Percentiles rank a stretch among this genome's conserved stretches.
These are phyloP conservation scores for Yasuhikotakia modesta DNA, from an alignment of 2,797 vertebrate species.

Conservation along the genomic window DNA sequence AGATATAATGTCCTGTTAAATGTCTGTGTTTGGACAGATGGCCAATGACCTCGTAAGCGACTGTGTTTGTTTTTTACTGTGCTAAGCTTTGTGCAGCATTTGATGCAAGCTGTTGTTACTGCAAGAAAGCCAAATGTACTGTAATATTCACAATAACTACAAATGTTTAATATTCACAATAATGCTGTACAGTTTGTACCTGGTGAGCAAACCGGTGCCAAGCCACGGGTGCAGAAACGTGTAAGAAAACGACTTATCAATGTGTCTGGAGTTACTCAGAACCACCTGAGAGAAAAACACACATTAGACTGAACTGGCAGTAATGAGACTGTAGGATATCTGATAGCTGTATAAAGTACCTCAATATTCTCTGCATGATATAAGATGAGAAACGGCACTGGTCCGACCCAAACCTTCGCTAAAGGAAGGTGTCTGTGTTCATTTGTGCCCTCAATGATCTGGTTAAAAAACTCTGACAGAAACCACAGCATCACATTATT, in stretches of 20 bases:
- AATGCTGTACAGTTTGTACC: conserved; percentile 66
- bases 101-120: conserved; percentile 1
- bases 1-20: neutral
- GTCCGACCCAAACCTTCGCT: conserved; percentile 63
- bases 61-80: neutral
- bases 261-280: conserved; percentile 78
- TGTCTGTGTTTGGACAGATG: conserved; percentile 21
- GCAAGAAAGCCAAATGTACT: neutral
- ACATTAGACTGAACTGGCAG: neutral
- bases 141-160: neutral
- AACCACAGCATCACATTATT: neutral
- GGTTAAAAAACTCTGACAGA: conserved; percentile 63
- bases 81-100: neutral
- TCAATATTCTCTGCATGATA: conserved; percentile 65
- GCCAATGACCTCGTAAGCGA: conserved; percentile 4
- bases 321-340: neutral
- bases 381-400: conserved; percentile 62
- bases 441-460: conserved; percentile 61
- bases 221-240: conserved; percentile 84
- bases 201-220: conserved; percentile 84
- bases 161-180: too few relatives aligned
- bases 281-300: conserved; percentile 69
- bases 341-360: conserved; percentile 48
- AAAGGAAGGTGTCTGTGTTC: conserved; percentile 61
- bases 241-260: conserved; percentile 80